These are phyloP conservation scores for Hipparchia semele DNA, from an alignment of 2,888 invertebrate genomes.

Conservation along the genomic window DNA sequence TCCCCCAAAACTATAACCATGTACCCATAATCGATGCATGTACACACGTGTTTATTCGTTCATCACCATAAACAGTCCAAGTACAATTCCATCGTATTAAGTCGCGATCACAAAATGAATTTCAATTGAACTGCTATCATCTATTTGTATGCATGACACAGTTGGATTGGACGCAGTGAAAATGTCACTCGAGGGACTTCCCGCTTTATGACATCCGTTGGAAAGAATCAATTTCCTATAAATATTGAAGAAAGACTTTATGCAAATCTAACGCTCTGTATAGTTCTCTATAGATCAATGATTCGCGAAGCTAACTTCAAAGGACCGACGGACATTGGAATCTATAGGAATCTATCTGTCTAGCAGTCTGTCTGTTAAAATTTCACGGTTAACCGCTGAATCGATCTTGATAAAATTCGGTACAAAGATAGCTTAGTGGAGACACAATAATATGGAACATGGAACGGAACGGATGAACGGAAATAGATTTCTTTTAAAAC, in stretches of 20 bases:
- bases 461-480: too few relatives aligned
- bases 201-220: constrained; percentile 14
- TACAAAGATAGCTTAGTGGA: too few relatives aligned
- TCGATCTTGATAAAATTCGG: too few relatives aligned
- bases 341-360: too few relatives aligned
- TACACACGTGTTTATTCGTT: constrained; percentile 15
- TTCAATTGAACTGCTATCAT: constrained; percentile 24
- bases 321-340: too few relatives aligned
- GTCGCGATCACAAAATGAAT: constrained; percentile 33
- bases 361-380: too few relatives aligned
- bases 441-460: too few relatives aligned
- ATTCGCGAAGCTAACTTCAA: too few relatives aligned
- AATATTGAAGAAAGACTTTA: constrained; percentile 1
- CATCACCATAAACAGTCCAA: constrained; percentile 17
- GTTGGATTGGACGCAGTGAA: constrained; percentile 17
- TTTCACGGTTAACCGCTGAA: too few relatives aligned
- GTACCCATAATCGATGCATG: background rate
- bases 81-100: constrained; percentile 22
- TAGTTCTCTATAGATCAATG: background rate
- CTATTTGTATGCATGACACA: constrained; percentile 35
- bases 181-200: constrained; percentile 14
- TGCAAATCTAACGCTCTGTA: background rate
- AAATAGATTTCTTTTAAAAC: too few relatives aligned
- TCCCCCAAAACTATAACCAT: background rate
- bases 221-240: constrained; percentile 17